Evolutionary conservation across 2,888 invertebrate genomes (phyloP).

Genomic region (Pogonocherus hispidulus): DNA sequence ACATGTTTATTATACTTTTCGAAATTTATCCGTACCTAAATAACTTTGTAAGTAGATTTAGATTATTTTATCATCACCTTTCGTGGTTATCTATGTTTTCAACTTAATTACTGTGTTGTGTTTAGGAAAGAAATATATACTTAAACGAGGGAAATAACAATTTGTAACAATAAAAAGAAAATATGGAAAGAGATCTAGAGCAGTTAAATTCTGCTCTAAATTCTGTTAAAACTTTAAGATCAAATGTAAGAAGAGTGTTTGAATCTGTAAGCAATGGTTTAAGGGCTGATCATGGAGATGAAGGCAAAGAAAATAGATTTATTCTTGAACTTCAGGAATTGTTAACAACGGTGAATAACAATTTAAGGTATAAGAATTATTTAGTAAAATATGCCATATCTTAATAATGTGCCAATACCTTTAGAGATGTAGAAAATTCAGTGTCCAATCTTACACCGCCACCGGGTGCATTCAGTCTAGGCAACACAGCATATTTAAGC

Average conservation of each 20-base stretch:
- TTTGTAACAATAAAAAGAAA: too few species aligned
- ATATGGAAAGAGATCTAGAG: slow-evolving; percentile 72
- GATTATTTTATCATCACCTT: too few species aligned
- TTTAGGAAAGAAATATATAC: too few species aligned
- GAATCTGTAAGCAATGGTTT: slow-evolving; percentile 87
- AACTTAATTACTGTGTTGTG: too few species aligned
- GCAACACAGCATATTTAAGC: slow-evolving; percentile 87
- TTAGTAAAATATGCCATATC: too few species aligned
- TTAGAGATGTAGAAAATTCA: slow-evolving; percentile 84
- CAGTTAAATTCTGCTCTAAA: slow-evolving; percentile 81
- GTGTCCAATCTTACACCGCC: slow-evolving; percentile 81
- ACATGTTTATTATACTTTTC: too few species aligned
- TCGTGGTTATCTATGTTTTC: too few species aligned
- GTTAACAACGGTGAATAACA: slow-evolving; percentile 83
- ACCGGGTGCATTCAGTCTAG: slow-evolving; percentile 85
- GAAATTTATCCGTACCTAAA: too few species aligned
- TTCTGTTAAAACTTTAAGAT: slow-evolving; percentile 82
- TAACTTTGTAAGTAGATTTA: too few species aligned
- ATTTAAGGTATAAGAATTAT: slow-evolving; percentile 74
- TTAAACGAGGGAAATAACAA: too few species aligned
- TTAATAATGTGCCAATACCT: not conserved
- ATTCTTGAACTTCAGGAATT: slow-evolving; percentile 84
- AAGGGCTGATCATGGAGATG: slow-evolving; percentile 84
- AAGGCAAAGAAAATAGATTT: slow-evolving; percentile 83
- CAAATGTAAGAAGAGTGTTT: slow-evolving; percentile 88